Evolutionary conservation across 2,888 invertebrate genomes (phyloP).

Genomic region (Coelinius sp.): DNA sequence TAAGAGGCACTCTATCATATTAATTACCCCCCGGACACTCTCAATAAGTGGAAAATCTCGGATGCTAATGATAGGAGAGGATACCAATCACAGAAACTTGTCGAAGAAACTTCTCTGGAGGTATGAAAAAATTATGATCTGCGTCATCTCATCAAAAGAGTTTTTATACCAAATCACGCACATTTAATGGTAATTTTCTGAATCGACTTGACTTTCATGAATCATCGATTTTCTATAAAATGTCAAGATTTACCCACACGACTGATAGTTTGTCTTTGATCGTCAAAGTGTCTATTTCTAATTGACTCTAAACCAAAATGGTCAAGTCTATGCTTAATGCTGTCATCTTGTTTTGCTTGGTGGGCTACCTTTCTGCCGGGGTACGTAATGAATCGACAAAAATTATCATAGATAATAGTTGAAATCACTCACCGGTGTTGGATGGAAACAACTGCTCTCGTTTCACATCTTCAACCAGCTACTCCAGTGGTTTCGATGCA

Average conservation of each 20-base stretch:
- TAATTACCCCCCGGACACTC: neutral
- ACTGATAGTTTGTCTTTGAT: neutral
- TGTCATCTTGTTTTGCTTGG: slow-evolving; percentile 27
- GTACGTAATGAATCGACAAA: slow-evolving; percentile 34
- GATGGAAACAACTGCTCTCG: too few relatives aligned
- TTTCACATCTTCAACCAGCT: too few relatives aligned
- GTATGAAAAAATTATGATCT: neutral
- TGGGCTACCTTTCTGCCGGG: slow-evolving; percentile 37
- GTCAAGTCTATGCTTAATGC: slow-evolving; percentile 29
- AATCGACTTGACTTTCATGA: neutral
- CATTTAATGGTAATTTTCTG: slow-evolving; percentile 6
- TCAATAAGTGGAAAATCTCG: neutral
- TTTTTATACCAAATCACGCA: neutral
- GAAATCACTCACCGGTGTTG: too few relatives aligned
- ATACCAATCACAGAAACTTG: neutral
- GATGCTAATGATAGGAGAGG: slow-evolving; percentile 35
- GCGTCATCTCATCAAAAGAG: neutral
- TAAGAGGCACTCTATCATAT: neutral
- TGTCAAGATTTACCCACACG: neutral
- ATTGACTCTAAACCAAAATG: slow-evolving; percentile 25
- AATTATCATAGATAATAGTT: too few relatives aligned
- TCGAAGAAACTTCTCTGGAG: neutral
- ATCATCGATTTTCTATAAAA: slow-evolving; percentile 1
- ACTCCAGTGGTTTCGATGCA: too few relatives aligned
- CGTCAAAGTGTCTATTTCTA: neutral